Evolutionary conservation across 2,113 vertebrate species (phyloP), one percentile per base, ranked within the genome.

Genomic region (Malurus cyaneus): DNA sequence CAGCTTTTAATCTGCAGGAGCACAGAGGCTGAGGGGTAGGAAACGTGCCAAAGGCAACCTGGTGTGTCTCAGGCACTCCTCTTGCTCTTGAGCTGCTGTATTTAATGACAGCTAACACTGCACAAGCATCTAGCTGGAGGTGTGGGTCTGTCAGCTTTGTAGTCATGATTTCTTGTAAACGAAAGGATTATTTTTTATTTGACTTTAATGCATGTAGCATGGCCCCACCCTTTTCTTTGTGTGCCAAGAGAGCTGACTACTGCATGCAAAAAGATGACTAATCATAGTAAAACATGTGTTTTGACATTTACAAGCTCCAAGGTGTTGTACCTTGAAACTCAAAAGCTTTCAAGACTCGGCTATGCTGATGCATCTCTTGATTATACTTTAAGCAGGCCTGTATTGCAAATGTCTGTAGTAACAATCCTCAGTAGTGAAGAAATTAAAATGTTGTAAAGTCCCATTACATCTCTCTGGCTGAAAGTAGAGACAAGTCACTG

Each of bases 241-340:
- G 64, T 66, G 80, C 79, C 79, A 61, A 19, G 57, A 64, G 49
- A 71, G 21, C 24, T 85, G 79, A 65, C 53, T 79, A 44, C 61
- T 80, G 70, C 67, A 6, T 54, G 47, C 24, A 42, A 54, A 50
- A 49, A 21, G 14, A 36, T 91, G 80, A 92, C 54, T 91, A 80
- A 92, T 78, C 50, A 21, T 24, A 9, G 14, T 88, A 54, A 78
- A 94, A 83, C 80, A 59, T 6, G 16, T 20, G 2, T 50, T 95
- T 77, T 77, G 86, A 89, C 92, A 89, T 88, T 96, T 96, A 89
- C 52, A n/a, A 86, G 65, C 89, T 91, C 25, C n/a, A 44, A 46
- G n/a, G 17, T 76, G 32, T 74, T 89, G 39, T 23, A 60, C 31
- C 70, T 85, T 41, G 81, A 89, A 81, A 74, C 29, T 71, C 31